phyloP scores from a whole-genome alignment of 2,797 vertebrate genomes.

The Coregonus ussuriensis region DNA sequence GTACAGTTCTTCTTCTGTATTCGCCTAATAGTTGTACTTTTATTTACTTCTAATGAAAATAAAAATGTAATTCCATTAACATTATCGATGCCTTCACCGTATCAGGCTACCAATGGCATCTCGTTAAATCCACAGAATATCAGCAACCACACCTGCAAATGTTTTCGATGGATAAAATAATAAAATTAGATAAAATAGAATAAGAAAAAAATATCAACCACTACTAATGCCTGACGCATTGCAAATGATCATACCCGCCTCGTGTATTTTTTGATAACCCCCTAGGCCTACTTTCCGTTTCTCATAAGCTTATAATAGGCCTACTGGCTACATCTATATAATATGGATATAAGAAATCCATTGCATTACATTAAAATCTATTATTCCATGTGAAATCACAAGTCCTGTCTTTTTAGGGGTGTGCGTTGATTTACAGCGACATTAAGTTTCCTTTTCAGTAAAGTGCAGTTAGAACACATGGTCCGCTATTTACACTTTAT shows the following conservation, averaged over 20 bases:
- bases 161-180: neutral
- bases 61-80: slow-evolving; percentile 31
- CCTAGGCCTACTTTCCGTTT: no score
- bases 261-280: no score
- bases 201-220: no score
- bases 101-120: neutral
- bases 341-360: no score
- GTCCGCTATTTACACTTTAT: neutral
- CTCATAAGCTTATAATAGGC: no score
- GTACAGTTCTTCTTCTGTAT: no score
- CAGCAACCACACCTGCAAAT: neutral
- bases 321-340: no score
- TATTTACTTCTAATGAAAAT: slow-evolving; percentile 18
- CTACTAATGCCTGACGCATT: no score
- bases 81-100: slow-evolving; percentile 15
- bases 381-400: neutral
- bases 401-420: neutral
- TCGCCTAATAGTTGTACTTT: no score
- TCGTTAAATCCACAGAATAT: slow-evolving; percentile 10
- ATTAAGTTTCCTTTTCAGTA: neutral
- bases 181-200: neutral
- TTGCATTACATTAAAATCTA: neutral
- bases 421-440: neutral
- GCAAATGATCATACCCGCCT: no score
- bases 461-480: neutral